Conservation (phyloP, 2,113 vertebrate genomes). For the Phycodurus eques region DNA sequence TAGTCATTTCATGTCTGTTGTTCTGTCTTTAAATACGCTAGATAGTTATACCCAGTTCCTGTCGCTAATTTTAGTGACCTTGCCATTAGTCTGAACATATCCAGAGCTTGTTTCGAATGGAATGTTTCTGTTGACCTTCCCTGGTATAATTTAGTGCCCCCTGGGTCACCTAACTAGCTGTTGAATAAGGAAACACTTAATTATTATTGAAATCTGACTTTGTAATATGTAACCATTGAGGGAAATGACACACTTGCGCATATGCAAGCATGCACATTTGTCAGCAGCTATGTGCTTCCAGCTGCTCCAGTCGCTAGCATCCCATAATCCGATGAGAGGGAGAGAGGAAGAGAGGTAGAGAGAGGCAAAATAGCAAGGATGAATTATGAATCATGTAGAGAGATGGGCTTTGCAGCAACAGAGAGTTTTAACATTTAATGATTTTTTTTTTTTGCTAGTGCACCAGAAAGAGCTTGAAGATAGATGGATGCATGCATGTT, state of each 20-base stretch:
- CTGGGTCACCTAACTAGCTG: constrained; percentile 21
- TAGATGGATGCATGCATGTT: constrained; percentile 55
- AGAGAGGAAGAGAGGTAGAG: neutral
- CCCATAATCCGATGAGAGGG: constrained; percentile 36
- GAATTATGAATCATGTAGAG: constrained; percentile 67
- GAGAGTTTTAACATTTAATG: constrained; percentile 78
- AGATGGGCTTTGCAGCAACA: constrained; percentile 71
- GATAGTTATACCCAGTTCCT: constrained; percentile 22
- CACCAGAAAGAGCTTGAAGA: constrained; percentile 59
- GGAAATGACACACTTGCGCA: constrained; percentile 8
- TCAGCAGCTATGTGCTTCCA: constrained; percentile 30
- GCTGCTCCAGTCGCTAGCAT: constrained; percentile 29
- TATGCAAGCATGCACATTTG: constrained; percentile 1
- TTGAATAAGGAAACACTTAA: constrained; percentile 16
- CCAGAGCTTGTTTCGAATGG: constrained; percentile 38
- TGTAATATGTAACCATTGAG: constrained; percentile 22
- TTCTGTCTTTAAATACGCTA: constrained; percentile 9
- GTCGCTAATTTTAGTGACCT: constrained; percentile 19
- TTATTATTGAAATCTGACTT: constrained; percentile 39
- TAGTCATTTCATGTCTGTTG: neutral
- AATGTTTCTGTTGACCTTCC: constrained; percentile 13
- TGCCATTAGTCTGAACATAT: constrained; percentile 6
- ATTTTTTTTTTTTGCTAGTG: constrained; percentile 48
- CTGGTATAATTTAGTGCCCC: constrained; percentile 3
- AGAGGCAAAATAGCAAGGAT: constrained; percentile 45